Conservation (phyloP, 2,888 invertebrate genomes). For the Thelaira solivaga region DNA sequence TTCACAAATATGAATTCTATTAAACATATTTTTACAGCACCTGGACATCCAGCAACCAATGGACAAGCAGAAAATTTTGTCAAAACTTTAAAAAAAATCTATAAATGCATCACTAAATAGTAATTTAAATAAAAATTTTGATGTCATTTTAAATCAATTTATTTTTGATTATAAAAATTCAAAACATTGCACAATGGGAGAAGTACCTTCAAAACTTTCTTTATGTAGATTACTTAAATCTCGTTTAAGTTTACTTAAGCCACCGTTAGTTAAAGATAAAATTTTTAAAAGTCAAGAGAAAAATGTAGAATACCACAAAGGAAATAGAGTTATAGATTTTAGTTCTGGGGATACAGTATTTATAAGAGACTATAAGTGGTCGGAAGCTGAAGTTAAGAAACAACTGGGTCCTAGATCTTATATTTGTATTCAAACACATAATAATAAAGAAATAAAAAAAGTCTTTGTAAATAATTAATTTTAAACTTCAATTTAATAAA, state of each 20-base stretch:
- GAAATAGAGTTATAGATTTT: no score
- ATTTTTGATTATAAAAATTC: slow-evolving; percentile 3
- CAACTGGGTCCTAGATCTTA: no score
- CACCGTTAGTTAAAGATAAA: slow-evolving; percentile 18
- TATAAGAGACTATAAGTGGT: no score
- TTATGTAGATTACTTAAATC: slow-evolving; percentile 14
- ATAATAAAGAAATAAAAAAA: no score
- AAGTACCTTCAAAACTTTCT: slow-evolving; percentile 3
- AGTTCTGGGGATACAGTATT: no score
- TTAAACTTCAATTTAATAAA: no score
- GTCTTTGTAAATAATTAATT: no score
- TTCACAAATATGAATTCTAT: neutral
- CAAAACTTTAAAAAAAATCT: neutral
- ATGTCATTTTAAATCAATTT: slow-evolving; percentile 1
- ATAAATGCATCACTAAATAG: slow-evolving; percentile 3
- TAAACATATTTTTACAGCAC: slow-evolving; percentile 6
- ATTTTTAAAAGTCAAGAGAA: slow-evolving; percentile 9
- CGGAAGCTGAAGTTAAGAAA: no score
- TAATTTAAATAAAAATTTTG: neutral
- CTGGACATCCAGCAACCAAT: slow-evolving; percentile 16
- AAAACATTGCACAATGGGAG: slow-evolving; percentile 15
- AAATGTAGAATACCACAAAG: no score
- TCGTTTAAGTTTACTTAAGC: slow-evolving; percentile 16
- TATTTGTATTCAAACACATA: no score
- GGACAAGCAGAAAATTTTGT: no score